Evolutionary conservation across 2,113 vertebrate species (phyloP).

Genomic region (Limnothrissa miodon): DNA sequence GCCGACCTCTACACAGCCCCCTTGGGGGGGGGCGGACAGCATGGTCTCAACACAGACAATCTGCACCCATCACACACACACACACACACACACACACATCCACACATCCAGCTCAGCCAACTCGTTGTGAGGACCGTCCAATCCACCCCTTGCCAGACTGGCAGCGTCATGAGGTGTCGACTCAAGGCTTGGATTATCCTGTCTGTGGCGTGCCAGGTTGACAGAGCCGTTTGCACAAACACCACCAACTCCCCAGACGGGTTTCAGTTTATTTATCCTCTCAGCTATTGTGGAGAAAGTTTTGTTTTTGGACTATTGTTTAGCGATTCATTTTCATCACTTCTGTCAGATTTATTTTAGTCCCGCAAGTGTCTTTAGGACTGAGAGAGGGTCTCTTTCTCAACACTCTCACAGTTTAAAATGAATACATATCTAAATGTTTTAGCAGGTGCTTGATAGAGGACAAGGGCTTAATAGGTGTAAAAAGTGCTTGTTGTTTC

Average conservation of each 20-base stretch:
- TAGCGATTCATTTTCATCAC: too few relatives aligned
- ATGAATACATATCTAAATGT: too few relatives aligned
- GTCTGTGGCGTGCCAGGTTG: not conserved
- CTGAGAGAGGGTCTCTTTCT: too few relatives aligned
- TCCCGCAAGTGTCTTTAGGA: too few relatives aligned
- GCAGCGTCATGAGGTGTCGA: not conserved
- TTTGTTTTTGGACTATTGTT: conserved; percentile 7
- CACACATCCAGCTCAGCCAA: not conserved
- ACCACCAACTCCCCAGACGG: not conserved
- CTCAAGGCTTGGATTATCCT: not conserved
- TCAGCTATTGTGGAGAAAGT: not conserved
- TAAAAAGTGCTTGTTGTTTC: too few relatives aligned
- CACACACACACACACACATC: not conserved
- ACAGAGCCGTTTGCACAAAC: not conserved
- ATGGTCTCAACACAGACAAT: conserved; percentile 2
- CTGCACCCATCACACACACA: not conserved
- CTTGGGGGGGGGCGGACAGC: not conserved
- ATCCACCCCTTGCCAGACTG: not conserved
- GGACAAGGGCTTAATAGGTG: too few relatives aligned
- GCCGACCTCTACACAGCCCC: not conserved
- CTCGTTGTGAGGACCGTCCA: not conserved
- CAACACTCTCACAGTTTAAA: too few relatives aligned
- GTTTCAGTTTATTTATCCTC: not conserved
- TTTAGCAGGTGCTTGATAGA: too few relatives aligned
- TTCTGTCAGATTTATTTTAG: too few relatives aligned